A percentile compares a stretch with the other conserved stretches of the same genome.
Conservation (phyloP, 92 coral and sea anemone species). For the Actinernus sp. region DNA sequence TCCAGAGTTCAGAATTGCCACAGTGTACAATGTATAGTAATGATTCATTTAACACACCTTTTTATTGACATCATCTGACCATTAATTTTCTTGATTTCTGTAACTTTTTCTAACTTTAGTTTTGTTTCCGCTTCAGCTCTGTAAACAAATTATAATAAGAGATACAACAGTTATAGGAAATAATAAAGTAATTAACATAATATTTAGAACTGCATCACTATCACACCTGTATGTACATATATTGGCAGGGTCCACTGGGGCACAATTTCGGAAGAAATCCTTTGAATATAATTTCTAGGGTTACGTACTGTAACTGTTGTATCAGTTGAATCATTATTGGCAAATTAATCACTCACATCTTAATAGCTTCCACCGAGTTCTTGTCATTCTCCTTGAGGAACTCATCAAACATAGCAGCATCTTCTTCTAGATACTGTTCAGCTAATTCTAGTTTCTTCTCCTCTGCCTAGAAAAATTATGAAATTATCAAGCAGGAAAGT, state of each 20-base stretch:
- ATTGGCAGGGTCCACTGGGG: too few species aligned
- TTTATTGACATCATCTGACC: slow-evolving; percentile 99
- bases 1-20: background rate
- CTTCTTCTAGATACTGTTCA: slow-evolving; percentile 98
- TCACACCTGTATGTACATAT: too few species aligned
- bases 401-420: slow-evolving; percentile 99
- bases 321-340: background rate
- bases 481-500: too few species aligned
- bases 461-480: slow-evolving; percentile 80
- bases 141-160: background rate
- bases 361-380: slow-evolving; percentile 97
- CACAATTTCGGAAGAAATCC: too few species aligned
- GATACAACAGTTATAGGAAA: background rate
- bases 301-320: too few species aligned
- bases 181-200: background rate
- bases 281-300: too few species aligned
- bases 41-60: slow-evolving; percentile 46
- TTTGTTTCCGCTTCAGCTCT: slow-evolving; percentile 99
- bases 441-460: slow-evolving; percentile 98
- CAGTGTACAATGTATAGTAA: background rate
- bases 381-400: slow-evolving; percentile 98
- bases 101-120: slow-evolving; percentile 97
- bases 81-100: slow-evolving; percentile 97
- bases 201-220: too few species aligned
- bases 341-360: slow-evolving; percentile 69